Conservation (phyloP, 2,797 vertebrate genomes). For the Sphaeramia orbicularis region DNA sequence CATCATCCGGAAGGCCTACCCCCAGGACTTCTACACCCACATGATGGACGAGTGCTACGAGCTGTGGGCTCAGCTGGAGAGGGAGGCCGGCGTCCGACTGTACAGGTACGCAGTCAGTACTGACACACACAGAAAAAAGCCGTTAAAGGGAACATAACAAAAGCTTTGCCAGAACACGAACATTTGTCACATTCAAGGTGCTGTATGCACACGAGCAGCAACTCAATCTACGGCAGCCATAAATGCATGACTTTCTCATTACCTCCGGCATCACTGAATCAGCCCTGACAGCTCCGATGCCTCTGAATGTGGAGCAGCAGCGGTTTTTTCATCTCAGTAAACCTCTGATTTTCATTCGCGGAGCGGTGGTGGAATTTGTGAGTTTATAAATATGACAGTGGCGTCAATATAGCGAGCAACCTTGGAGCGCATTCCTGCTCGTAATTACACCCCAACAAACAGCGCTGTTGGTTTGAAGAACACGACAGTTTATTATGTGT, state of each 20-base stretch:
- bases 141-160: conserved; percentile 48
- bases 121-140: conserved; percentile 42
- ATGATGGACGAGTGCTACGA: conserved; percentile 92
- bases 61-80: conserved; percentile 90
- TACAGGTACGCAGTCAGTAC: conserved; percentile 83
- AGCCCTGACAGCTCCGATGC: conserved; percentile 38
- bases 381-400: conserved; percentile 52
- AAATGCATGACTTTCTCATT: conserved; percentile 69
- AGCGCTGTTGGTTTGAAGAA: conserved; percentile 22
- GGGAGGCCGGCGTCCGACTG: conserved; percentile 82
- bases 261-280: conserved; percentile 46
- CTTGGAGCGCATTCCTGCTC: conserved; percentile 6
- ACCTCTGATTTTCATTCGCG: conserved; percentile 25
- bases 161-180: conserved; percentile 39
- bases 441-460: conserved; percentile 10
- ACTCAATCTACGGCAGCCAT: conserved; percentile 57
- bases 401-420: conserved; percentile 27
- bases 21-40: conserved; percentile 82
- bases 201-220: conserved; percentile 34
- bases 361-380: conserved; percentile 25
- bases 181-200: conserved; percentile 63
- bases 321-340: conserved; percentile 26
- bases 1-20: conserved; percentile 90
- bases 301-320: conserved; percentile 34
- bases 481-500: conserved; percentile 38